Evolutionary conservation across 2,888 invertebrate genomes (phyloP), one percentile per base, ranked within the genome.

Genomic region (Halictus ligatus): DNA sequence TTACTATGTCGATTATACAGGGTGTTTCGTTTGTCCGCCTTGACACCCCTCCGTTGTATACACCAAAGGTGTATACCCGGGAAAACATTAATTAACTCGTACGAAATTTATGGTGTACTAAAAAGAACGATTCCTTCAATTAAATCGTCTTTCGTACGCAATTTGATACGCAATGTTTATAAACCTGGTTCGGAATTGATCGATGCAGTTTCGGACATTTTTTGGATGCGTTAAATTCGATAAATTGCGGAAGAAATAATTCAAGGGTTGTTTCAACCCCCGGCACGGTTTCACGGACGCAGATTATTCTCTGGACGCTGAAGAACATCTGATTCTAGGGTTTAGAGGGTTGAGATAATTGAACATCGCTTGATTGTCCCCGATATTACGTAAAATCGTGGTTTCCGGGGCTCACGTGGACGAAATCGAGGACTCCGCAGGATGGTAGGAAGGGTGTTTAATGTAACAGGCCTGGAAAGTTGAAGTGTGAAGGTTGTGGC

Each of bases 1-100:
- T 58, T 58, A 58, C 58, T n/a, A n/a, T 58, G 58, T 58, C 58
- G 58, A n/a, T 58, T 58, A 8, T 58, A 58, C n/a, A n/a, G 58
- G 58, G 58, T 58, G n/a, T 58, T 58, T 58, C n/a, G 58, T n/a
- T 58, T 10, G n/a, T 3, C 12, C 58, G 12, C 13, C 8, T 46
- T 46, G 43, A 8, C 8, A 58, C 12, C n/a, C n/a, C 21, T n/a
- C 21, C 54, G 54, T 54, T 8, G 54, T 8, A 8, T n/a, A 8
- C 10, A 2, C 8, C 1, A 35, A 54, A 21, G 8, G 50, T 50
- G 21, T 21, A 54, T 10, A 21, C 10, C 10, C 21, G 21, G 10
- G 10, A 54, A 54, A 54, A 21, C 35, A 21, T 21, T 8, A 21
- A 21, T 21, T 10, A 10, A 54, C 21, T 54, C 7, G 21, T 54